Evolutionary conservation across 2,888 invertebrate genomes (phyloP), one percentile per base, ranked within the genome.

Genomic region (Parnassius mnemosyne): DNA sequence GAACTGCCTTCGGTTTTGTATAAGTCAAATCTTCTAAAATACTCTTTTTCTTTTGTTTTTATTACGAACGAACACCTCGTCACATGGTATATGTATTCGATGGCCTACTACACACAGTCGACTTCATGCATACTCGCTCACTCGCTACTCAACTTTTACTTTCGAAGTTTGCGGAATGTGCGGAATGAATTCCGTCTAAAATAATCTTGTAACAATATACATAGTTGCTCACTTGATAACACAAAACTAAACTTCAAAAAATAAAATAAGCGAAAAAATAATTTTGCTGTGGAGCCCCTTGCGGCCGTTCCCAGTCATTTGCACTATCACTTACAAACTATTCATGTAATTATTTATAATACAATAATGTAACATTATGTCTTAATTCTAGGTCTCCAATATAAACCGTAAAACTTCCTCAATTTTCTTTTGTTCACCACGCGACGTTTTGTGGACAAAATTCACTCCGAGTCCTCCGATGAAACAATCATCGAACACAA

Each of bases 301-400:
- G 87, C 87, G 77, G 81, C 89, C 90, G 90, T 89, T 89, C 90
- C 90, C 90, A 90, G 87, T 85, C 81, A 79, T 83, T 90, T 90
- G 89, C 89, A 90, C 90, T 90, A 89, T 87, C 78, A 78, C 85
- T 87, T 90, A 90, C 81, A 79, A 77, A 78, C 81, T 78, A 80
- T 79, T 79, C 60, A 67, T 62, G 69, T 67, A 64, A 66, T 61
- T 70, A 70, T 49, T 49, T 87, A 88, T 78, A 84, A 74, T 89
- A 87, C 81, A 86, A 84, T 88, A 86, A 84, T 83, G 83, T 87
- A 88, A 87, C 86, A 80, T 84, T 85, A 84, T 81, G 75, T 69
- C 89, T 89, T 89, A 89, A 65, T 79, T 79, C 81, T 89, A 89
- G 73, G 76, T 80, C 83, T 87, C 81, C 84, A 78, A 80, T 79